Evolutionary conservation across 2,113 vertebrate genomes (phyloP).

Genomic region (Thinocorus orbignyianus): DNA sequence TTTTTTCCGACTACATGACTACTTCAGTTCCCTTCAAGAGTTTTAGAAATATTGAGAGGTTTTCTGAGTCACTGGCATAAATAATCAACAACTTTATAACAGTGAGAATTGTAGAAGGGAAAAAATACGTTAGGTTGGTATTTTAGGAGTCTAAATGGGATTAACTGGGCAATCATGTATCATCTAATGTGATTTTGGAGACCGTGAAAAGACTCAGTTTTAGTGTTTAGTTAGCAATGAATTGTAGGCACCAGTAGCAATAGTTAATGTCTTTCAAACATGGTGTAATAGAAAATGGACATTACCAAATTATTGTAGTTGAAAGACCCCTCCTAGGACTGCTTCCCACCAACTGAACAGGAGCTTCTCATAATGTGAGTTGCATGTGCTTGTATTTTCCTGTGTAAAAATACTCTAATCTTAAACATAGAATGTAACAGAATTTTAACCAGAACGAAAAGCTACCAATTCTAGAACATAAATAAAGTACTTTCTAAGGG

Average conservation of each 20-base stretch:
- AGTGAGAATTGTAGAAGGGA: not conserved
- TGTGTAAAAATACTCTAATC: not conserved
- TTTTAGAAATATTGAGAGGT: not conserved
- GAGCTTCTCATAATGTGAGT: not conserved
- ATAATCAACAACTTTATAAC: not conserved
- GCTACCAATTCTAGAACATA: not conserved
- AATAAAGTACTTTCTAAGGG: not conserved
- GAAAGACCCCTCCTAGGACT: not conserved
- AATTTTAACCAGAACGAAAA: not conserved
- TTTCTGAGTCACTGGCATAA: not conserved
- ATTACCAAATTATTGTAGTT: not conserved
- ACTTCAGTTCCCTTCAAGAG: not conserved
- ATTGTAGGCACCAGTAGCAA: not conserved
- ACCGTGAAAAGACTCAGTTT: not conserved
- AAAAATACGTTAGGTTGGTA: not conserved
- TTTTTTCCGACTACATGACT: not conserved
- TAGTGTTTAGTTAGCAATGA: not conserved
- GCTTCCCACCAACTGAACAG: not conserved
- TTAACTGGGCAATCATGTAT: not conserved
- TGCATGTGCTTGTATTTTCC: not conserved
- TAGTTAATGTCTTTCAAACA: not conserved
- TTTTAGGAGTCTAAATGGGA: not conserved
- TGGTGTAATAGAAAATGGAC: not conserved
- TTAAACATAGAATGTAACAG: not conserved
- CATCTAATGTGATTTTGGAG: not conserved